phyloP scores from a whole-genome alignment of 2,797 vertebrate species.

The Microhierax caerulescens region DNA sequence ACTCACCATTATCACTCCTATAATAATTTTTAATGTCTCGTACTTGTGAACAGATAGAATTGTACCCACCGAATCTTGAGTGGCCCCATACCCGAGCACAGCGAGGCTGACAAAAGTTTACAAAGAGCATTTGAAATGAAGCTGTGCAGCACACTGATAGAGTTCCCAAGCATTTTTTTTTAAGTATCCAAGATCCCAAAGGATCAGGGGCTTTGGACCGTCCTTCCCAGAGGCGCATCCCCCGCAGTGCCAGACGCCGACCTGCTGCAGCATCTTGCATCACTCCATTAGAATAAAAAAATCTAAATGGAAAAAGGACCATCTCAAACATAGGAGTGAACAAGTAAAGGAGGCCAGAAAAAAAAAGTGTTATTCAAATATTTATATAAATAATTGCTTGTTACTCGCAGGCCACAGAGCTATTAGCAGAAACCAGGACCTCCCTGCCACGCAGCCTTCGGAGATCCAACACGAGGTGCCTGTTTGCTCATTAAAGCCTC shows the following conservation, averaged over 20 bases:
- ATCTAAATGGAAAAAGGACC: not conserved
- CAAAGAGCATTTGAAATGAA: not conserved
- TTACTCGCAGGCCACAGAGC: not conserved
- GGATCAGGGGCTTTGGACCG: not conserved
- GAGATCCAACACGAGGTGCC: accelerated
- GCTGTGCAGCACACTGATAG: accelerated
- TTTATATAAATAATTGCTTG: not conserved
- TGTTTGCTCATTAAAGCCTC: not conserved
- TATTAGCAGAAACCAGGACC: not conserved
- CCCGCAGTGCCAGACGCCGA: accelerated
- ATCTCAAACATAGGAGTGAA: not conserved
- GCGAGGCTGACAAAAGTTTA: not conserved
- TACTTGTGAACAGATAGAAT: not conserved
- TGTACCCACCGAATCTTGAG: not conserved
- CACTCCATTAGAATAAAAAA: not conserved
- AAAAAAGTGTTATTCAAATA: not conserved
- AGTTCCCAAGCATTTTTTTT: not conserved
- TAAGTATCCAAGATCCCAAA: not conserved
- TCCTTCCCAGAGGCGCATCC: not conserved
- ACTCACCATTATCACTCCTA: not conserved
- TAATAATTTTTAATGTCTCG: not conserved
- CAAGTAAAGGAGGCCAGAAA: not conserved
- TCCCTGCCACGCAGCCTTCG: accelerated
- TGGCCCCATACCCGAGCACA: not conserved
- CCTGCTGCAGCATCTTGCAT: accelerated